These are phyloP conservation scores for Blastobasis adustella DNA, from an alignment of 2,888 invertebrate species.

Conservation along the genomic window DNA sequence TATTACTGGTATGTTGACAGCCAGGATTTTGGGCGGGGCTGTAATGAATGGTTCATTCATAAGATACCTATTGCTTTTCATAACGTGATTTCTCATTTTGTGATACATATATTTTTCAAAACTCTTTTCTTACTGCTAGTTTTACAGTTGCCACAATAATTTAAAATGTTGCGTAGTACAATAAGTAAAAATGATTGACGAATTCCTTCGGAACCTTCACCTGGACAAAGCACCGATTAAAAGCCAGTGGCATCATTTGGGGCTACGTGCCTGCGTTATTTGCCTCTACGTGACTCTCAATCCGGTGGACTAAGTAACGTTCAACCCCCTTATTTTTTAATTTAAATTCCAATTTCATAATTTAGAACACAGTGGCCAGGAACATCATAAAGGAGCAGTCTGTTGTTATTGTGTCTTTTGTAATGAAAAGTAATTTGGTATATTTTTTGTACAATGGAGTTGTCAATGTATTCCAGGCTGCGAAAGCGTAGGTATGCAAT, in stretches of 20 bases:
- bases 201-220: no score
- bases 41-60: slow-evolving; percentile 11
- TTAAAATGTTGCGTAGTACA: no score
- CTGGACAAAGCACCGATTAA: background rate
- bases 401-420: no score
- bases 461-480: background rate
- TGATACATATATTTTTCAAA: no score
- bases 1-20: slow-evolving; percentile 25
- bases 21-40: slow-evolving; percentile 22
- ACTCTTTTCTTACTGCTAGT: no score
- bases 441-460: no score
- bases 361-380: background rate
- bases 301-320: slow-evolving; percentile 19
- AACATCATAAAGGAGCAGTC: no score
- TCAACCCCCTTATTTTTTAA: background rate
- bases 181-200: no score
- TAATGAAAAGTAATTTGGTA: no score
- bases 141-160: no score
- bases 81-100: no score
- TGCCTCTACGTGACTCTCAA: slow-evolving; percentile 26
- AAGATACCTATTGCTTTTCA: background rate
- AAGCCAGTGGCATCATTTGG: slow-evolving; percentile 14
- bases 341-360: background rate
- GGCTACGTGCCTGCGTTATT: slow-evolving; percentile 11
- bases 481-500: background rate